A percentile compares a stretch with the other conserved stretches of the same genome.
phyloP scores from a whole-genome alignment of 2,113 vertebrate species.

The Nerophis lumbriciformis region DNA sequence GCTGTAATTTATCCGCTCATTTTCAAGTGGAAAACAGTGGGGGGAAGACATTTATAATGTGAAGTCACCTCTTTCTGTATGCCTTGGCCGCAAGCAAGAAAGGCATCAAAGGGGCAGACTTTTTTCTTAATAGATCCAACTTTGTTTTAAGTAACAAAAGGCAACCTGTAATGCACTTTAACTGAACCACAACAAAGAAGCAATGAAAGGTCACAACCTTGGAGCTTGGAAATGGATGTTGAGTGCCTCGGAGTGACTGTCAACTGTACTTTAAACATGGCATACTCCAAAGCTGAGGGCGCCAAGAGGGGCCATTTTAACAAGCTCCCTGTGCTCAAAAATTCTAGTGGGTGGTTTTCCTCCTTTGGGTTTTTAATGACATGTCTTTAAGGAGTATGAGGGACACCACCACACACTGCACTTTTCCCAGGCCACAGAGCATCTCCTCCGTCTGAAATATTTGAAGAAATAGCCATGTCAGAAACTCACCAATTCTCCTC shows the following conservation, averaged over 20 bases:
- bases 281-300: slow-evolving; percentile 26
- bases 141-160: slow-evolving; percentile 69
- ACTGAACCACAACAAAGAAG: slow-evolving; percentile 72
- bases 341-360: slow-evolving; percentile 27
- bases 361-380: slow-evolving; percentile 18
- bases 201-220: slow-evolving; percentile 50
- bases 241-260: slow-evolving; percentile 57
- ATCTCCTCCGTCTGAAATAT: slow-evolving; percentile 4
- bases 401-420: slow-evolving; percentile 13
- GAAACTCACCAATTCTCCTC: slow-evolving; percentile 25
- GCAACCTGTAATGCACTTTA: slow-evolving; percentile 68
- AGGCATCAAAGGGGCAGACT: slow-evolving; percentile 60
- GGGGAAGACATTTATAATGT: slow-evolving; percentile 67
- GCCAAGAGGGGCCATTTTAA: slow-evolving; percentile 50
- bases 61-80: slow-evolving; percentile 64
- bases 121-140: slow-evolving; percentile 54
- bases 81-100: slow-evolving; percentile 39
- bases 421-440: slow-evolving; percentile 3
- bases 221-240: slow-evolving; percentile 51
- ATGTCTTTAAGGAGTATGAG: slow-evolving; percentile 20
- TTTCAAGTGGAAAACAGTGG: slow-evolving; percentile 57
- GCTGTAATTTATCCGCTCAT: slow-evolving; percentile 50
- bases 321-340: slow-evolving; percentile 36
- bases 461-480: slow-evolving; percentile 27
- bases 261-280: slow-evolving; percentile 56